A percentile compares a stretch with the other conserved stretches of the same genome.
phyloP scores from a whole-genome alignment of 1,140 invertebrate species.

The Cepaea nemoralis region DNA sequence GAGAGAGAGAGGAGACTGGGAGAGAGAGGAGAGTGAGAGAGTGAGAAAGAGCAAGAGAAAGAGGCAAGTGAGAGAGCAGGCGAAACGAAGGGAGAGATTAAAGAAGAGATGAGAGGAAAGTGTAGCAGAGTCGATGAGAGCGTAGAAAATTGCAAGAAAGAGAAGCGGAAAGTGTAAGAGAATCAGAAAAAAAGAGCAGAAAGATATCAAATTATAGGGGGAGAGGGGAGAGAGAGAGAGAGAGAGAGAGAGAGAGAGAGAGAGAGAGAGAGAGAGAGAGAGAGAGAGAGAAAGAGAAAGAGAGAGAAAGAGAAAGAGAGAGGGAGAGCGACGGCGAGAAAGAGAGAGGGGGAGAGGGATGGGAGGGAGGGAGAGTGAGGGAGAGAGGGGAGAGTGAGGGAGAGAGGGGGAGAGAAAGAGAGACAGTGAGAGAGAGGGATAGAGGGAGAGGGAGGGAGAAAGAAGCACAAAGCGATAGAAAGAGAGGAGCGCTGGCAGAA shows the following conservation, averaged over 20 bases:
- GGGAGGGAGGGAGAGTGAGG: not conserved
- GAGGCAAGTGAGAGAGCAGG: not conserved
- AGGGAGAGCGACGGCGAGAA: not conserved
- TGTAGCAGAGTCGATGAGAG: too few species aligned
- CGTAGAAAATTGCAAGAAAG: too few species aligned
- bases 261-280: conserved; percentile 9
- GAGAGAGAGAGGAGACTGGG: not conserved
- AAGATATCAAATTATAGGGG: not conserved
- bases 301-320: not conserved
- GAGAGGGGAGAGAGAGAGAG: not conserved
- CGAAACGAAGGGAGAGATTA: conserved; percentile 4
- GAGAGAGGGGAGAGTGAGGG: not conserved
- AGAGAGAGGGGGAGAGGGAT: not conserved
- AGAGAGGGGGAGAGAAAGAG: not conserved
- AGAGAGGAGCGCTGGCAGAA: not conserved
- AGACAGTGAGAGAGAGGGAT: not conserved
- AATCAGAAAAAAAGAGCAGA: not conserved
- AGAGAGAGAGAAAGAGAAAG: conserved; percentile 14
- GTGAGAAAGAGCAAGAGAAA: conserved; percentile 21
- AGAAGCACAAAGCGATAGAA: not conserved
- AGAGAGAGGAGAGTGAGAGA: not conserved
- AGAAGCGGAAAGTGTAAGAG: too few species aligned
- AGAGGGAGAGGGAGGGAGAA: not conserved
- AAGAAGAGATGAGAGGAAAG: too few species aligned
- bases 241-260: not conserved